phyloP scores from a whole-genome alignment of 2,797 vertebrate genomes.

The Sternotherus odoratus region DNA sequence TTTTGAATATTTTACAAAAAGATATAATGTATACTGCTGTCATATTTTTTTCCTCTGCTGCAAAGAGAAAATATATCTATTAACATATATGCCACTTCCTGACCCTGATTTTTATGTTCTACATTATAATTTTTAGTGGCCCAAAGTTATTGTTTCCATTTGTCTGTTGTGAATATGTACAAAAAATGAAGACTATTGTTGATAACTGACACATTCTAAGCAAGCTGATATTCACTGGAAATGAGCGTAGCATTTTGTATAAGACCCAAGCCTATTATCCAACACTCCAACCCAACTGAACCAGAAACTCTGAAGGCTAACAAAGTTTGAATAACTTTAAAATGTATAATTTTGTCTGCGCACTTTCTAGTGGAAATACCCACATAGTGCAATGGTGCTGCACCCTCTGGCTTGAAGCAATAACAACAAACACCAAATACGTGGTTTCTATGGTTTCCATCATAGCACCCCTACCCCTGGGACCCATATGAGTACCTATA shows the following conservation, averaged over 20 bases:
- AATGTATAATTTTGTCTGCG: not conserved
- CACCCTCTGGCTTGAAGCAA: too few relatives aligned
- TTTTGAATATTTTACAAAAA: not conserved
- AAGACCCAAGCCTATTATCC: not conserved
- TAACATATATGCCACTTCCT: not conserved
- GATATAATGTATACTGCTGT: not conserved
- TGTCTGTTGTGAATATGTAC: not conserved
- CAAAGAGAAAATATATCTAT: not conserved
- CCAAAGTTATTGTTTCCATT: not conserved
- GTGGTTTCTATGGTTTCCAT: too few relatives aligned
- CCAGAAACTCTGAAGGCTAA: not conserved
- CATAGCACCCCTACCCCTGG: too few relatives aligned
- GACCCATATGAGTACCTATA: not conserved
- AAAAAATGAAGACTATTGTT: not conserved
- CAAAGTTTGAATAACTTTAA: not conserved
- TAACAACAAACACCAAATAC: too few relatives aligned
- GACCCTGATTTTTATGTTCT: not conserved
- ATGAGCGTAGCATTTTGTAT: not conserved
- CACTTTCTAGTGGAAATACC: not conserved
- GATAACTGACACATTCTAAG: not conserved
- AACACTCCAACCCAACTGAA: not conserved
- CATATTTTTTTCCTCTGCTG: not conserved
- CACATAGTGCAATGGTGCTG: not conserved
- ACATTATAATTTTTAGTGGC: not conserved
- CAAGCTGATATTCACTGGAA: not conserved